Base-by-base conservation (phyloP, 1,140 invertebrate species). In the Thaumetopoea pityocampa region DNA sequence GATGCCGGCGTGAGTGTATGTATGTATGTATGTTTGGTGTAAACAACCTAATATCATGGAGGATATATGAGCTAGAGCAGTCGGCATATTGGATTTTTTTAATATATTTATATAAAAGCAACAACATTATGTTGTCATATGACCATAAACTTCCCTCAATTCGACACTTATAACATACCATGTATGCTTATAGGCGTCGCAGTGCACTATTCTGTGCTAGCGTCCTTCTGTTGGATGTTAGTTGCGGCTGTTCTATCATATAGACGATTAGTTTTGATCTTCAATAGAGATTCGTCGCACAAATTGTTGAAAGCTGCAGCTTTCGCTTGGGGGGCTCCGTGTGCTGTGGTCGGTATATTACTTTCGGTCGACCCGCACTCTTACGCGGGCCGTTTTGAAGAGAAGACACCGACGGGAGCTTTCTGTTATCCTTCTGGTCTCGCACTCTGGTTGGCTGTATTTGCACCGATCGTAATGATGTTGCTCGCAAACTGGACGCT, bases 181-280 rank as follows among this genome's bases (percentile, higher is more conserved):
- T 87, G 86, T 46, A 72, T 86, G 62, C 30, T 79, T 10, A 28
- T 74, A 9, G 86, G 85, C 2, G 66, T 84, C 0, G 11, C 66
- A 4, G 33, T 87, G 11, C 86, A 87, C 42, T 87, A 86, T 48
- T 67, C 79, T 1, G 69, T 85, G 7, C 30, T 87, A 2, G 54
- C 82, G 1, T 85, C 85, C 0, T 87, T 87, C 54, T 83, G 77
- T 41, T 87, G 86, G 86, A 87, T 87, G 86, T 47, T 87, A 10
- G 78, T 87, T 0, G 79, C 85, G 4, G 86, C 85, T 5, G 55
- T 85, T 0, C 28, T 87, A 3, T 86, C 86, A 4, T 87, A 86
- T 44, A 55, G 79, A 24, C 52, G 85, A 34, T 46, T 86, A 7
- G 85, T 87, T 3, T 53, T 74, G 23, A 80, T 86, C 2, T 86